Base-by-base conservation (phyloP, 2,797 vertebrate genomes). In the Danio albolineatus region DNA sequence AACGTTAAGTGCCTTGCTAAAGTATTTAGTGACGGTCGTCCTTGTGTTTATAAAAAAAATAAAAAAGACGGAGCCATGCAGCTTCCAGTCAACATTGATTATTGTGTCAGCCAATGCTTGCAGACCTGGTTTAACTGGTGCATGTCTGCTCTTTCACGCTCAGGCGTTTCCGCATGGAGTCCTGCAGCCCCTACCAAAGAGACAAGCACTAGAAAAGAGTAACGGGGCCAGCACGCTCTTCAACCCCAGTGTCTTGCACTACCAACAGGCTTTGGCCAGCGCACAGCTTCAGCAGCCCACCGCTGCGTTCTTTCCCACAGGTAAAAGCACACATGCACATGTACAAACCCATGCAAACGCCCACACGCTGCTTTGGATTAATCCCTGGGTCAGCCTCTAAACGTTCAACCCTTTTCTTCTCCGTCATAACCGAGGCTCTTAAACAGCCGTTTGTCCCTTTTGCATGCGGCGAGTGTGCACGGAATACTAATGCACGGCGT, bases 171-270 rank as follows among this genome's bases (percentile, higher is more conserved):
- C 97, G 89, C 96, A 96, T 57, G 95, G 96, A 88, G 91, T 97
- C 91, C 95, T 99, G 90, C 98, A 98, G 87, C 95, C 97, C 78
- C 95, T 99, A 96, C 97, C 98, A 97, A 99, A 99, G 96, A 97
- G 98, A 96, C 95, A 90, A 92, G 96, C 98, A 84, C 94, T 98
- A 86, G 98, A 99, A 92, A 99, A 99, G 92, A 96, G 93, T 93
- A 97, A 96, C 84, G 96, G 96, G 84, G 94, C 95, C 77, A 96
- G 93, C 90, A 92, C 96, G 80, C 93, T 98, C 89, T 98, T 98
- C 92, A 98, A 94, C 90, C 97, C 95, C 92, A 97, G 96, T 92
- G 93, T 98, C 91, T 93, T 98, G 95, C 97, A 99, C 93, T 99
- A 98, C 92, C 98, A 98, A 92, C 98, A 99, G 94, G 97, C 96